Conservation (phyloP, 1,140 invertebrate genomes). For the Vollenhovia emeryi region DNA sequence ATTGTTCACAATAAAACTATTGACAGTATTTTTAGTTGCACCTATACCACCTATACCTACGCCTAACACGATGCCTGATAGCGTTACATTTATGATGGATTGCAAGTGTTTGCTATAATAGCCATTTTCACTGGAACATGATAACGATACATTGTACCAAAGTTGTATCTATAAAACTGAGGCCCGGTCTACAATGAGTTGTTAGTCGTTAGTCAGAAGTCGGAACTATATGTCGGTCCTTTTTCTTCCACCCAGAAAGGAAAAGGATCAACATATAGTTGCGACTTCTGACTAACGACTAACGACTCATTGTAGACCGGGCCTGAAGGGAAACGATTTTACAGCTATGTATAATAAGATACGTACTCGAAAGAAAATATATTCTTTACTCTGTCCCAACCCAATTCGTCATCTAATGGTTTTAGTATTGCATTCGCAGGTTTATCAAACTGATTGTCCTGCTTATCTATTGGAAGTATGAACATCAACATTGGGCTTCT, state of each 20-base stretch:
- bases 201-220: no score
- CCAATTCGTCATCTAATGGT: constrained; percentile 37
- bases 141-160: neutral
- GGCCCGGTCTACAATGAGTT: no score
- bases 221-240: no score
- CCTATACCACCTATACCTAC: constrained; percentile 88
- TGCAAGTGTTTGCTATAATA: constrained; percentile 87
- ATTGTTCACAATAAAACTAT: constrained; percentile 91
- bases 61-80: constrained; percentile 87
- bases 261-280: no score
- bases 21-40: constrained; percentile 86
- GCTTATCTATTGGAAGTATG: neutral
- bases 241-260: no score
- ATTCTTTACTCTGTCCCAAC: constrained; percentile 55
- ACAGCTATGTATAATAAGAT: neutral
- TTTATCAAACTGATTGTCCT: neutral
- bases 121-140: constrained; percentile 87
- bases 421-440: neutral
- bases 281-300: no score
- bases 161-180: neutral
- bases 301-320: no score
- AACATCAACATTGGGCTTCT: constrained; percentile 5
- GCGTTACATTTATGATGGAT: constrained; percentile 86
- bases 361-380: constrained; percentile 65
- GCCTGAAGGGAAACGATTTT: neutral